A percentile compares a stretch with the other conserved stretches of the same genome.
Evolutionary conservation across 2,888 invertebrate genomes (phyloP).

Genomic region (Brachypterus glaber): DNA sequence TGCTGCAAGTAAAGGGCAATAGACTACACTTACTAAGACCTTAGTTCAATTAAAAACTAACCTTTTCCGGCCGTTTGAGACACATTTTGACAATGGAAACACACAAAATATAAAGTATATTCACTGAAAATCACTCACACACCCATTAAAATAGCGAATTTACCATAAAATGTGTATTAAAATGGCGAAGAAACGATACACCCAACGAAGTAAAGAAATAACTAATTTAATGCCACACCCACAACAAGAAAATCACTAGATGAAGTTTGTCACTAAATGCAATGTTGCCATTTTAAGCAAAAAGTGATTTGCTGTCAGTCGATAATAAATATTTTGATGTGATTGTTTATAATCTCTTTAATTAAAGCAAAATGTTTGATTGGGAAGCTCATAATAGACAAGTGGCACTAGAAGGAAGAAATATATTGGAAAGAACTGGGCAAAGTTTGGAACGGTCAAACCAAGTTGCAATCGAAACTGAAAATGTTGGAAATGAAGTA

Average conservation of each 20-base stretch:
- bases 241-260: slow-evolving; percentile 20
- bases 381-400: slow-evolving; percentile 51
- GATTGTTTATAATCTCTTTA: no score
- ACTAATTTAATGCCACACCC: slow-evolving; percentile 26
- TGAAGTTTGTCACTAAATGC: slow-evolving; percentile 1
- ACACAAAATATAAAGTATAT: slow-evolving; percentile 17
- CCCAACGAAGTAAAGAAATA: slow-evolving; percentile 22
- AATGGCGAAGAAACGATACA: slow-evolving; percentile 30
- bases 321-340: no score
- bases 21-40: background rate
- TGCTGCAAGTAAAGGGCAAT: slow-evolving; percentile 3
- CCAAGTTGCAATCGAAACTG: slow-evolving; percentile 65
- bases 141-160: slow-evolving; percentile 7
- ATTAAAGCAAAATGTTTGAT: no score
- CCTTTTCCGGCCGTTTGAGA: background rate
- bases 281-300: slow-evolving; percentile 6
- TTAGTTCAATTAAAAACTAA: background rate
- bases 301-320: no score
- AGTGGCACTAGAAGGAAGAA: slow-evolving; percentile 47
- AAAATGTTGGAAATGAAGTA: slow-evolving; percentile 67
- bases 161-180: slow-evolving; percentile 23
- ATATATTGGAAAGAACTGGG: slow-evolving; percentile 50
- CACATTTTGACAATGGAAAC: slow-evolving; percentile 18
- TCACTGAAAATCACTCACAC: slow-evolving; percentile 15
- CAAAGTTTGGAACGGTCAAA: slow-evolving; percentile 60